Conservation (phyloP, 2,113 vertebrate species). For the Catharus bicknelli region DNA sequence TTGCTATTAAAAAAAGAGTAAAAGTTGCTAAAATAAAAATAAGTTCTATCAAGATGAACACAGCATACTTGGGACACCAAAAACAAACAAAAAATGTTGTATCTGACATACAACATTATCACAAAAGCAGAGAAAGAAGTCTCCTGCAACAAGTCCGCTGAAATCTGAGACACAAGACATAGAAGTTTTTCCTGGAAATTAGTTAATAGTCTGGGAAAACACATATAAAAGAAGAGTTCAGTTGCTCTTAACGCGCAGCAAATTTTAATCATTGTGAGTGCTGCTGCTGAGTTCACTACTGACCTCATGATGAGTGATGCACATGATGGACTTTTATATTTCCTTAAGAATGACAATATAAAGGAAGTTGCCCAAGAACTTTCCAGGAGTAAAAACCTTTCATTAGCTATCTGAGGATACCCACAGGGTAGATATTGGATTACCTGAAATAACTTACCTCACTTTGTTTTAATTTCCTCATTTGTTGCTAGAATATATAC, state of each 20-base stretch:
- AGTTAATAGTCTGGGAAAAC: neutral
- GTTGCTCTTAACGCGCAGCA: neutral
- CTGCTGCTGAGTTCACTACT: neutral
- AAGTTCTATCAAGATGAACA: neutral
- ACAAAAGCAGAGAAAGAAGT: neutral
- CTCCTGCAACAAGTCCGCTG: neutral
- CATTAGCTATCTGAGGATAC: neutral
- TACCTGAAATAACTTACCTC: neutral
- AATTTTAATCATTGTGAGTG: neutral
- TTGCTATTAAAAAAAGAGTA: neutral
- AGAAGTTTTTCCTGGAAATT: neutral
- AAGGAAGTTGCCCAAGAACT: neutral
- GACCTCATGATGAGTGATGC: neutral
- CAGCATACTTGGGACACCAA: rapidly evolving
- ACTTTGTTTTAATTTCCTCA: neutral
- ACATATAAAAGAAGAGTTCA: neutral
- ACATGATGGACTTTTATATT: neutral
- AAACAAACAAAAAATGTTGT: neutral
- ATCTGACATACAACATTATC: neutral
- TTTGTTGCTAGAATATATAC: neutral
- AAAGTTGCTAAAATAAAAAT: neutral
- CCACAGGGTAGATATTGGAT: neutral
- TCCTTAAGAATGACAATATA: neutral
- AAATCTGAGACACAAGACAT: neutral
- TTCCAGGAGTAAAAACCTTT: neutral